Evolutionary conservation across 2,888 invertebrate species (phyloP).

Genomic region (Napeogenes sylphis): DNA sequence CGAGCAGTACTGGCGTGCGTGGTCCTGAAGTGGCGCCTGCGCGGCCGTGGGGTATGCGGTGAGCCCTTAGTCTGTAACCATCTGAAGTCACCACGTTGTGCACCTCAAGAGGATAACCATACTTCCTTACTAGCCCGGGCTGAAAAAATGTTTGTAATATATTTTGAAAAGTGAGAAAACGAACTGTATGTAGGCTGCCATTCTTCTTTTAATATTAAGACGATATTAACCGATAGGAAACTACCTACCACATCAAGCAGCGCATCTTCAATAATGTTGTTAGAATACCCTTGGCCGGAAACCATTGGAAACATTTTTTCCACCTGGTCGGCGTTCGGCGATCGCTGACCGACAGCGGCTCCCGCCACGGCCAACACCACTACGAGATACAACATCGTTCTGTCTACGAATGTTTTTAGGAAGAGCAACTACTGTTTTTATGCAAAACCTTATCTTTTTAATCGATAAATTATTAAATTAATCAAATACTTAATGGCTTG

Average conservation of each 20-base stretch:
- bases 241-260: slow-evolving; percentile 15
- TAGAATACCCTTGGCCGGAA: slow-evolving; percentile 3
- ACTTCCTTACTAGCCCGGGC: slow-evolving; percentile 76
- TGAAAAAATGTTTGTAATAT: slow-evolving; percentile 37
- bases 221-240: background rate
- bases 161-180: no score
- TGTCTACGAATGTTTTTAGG: no score
- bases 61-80: slow-evolving; percentile 86
- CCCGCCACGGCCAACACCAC: no score
- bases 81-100: slow-evolving; percentile 83
- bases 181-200: background rate
- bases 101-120: slow-evolving; percentile 81
- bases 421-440: no score
- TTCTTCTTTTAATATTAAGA: background rate
- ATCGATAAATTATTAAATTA: no score
- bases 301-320: no score
- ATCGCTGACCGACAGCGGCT: no score
- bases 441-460: no score
- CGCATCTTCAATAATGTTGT: slow-evolving; percentile 17
- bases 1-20: slow-evolving; percentile 78
- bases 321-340: no score
- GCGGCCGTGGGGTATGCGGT: slow-evolving; percentile 81
- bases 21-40: slow-evolving; percentile 58
- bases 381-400: no score
- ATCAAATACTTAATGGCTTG: no score